Percentiles rank a stretch among this genome's conserved stretches.
These are phyloP conservation scores for Neuroscelio doddi DNA, from an alignment of 2,888 invertebrate genomes.

Conservation along the genomic window DNA sequence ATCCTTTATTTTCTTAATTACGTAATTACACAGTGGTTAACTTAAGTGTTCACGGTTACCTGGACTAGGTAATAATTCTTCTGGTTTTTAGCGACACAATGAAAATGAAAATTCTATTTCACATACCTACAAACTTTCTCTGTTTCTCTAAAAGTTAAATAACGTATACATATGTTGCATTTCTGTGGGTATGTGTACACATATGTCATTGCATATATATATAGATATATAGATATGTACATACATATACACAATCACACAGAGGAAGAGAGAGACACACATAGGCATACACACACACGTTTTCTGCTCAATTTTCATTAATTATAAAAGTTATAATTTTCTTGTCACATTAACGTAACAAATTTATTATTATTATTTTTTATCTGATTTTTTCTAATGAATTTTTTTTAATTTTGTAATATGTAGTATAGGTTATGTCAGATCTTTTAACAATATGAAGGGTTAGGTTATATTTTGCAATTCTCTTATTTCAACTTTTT, in stretches of 20 bases:
- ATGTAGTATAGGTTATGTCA: not conserved
- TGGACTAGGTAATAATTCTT: not conserved
- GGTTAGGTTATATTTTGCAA: not conserved
- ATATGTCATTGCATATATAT: too few relatives aligned
- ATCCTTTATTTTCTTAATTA: conserved; percentile 10
- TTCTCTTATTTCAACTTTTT: not conserved
- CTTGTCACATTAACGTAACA: not conserved
- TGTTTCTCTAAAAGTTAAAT: not conserved
- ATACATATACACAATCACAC: too few relatives aligned
- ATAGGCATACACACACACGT: too few relatives aligned
- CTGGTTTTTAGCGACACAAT: not conserved
- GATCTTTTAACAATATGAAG: not conserved
- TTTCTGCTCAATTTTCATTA: too few relatives aligned
- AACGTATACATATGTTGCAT: too few relatives aligned
- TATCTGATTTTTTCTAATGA: not conserved
- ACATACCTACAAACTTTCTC: conserved; percentile 6
- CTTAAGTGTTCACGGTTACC: not conserved
- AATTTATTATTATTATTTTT: not conserved
- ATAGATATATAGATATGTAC: too few relatives aligned
- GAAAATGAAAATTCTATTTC: not conserved
- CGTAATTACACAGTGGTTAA: conserved; percentile 1
- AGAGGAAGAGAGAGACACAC: too few relatives aligned
- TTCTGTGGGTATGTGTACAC: too few relatives aligned
- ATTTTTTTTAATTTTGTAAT: not conserved
- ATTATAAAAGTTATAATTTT: too few relatives aligned